Base-by-base conservation (phyloP, 2,797 vertebrate genomes). In the Micrastur ruficollis region DNA sequence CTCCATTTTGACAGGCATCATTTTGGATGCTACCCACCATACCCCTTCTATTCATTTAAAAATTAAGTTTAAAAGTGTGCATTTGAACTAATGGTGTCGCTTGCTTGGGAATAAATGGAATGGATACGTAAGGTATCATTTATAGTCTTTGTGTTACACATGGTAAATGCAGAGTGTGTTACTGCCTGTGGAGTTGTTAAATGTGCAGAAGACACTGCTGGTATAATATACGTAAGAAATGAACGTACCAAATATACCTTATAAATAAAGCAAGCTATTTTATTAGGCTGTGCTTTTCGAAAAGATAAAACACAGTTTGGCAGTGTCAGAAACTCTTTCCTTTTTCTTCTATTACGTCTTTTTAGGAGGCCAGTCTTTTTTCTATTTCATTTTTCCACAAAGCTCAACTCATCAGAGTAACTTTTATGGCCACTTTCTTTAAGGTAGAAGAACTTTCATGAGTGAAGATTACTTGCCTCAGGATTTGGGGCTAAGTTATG, bases 61-160 rank as follows among this genome's bases (percentile, higher is more conserved):
- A 66, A 18, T 27, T 42, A 58, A 11, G 4, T 53, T 92, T 70
- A 20, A 21, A 53, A 65, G 72, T 10, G 3, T 22, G 2, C 19
- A 5, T 75, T 88, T 73, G n/a, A 86, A 67, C 32, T 67, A 42
- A 56, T 38, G 9, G 13, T 78, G 26, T 85, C 5, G 0, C 31
- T 62, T 85, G 20, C 31, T 83, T 86, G 32, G 27, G 38, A 71
- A 47, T 81, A 68, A 67, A 58, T 32, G 4, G 47, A 71, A 53
- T 52, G 26, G 74, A 34, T 78, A 20, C 0, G 0, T 59, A 59
- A 55, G 0, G 5, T 81, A 53, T 63, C 0, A 0, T 78, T 93
- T 82, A 16, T 32, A 40, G 3, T 34, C 3, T 19, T 67, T 56
- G 12, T 44, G 27, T 17, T 78, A 32, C 6, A 46, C 22, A 15